Evolutionary conservation across 53 echinoderm and acorn worm species (phyloP).

Genomic region (Antedon mediterranea): DNA sequence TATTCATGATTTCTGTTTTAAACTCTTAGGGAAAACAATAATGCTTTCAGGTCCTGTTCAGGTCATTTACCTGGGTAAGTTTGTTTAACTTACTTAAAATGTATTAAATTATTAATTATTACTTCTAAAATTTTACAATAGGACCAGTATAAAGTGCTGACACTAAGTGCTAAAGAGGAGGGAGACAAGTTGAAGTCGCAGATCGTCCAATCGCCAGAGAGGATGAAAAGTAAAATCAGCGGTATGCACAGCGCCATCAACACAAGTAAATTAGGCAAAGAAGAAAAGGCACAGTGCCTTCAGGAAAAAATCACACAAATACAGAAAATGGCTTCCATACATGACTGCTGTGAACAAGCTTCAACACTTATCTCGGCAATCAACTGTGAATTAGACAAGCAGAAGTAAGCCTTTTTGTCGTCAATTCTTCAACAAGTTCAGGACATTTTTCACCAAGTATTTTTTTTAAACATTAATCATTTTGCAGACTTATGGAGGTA

Average conservation of each 20-base stretch:
- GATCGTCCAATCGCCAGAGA: slow-evolving; percentile 93
- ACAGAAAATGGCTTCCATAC: slow-evolving; percentile 39
- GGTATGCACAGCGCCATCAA: slow-evolving; percentile 81
- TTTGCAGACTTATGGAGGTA: too few species aligned
- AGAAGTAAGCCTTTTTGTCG: slow-evolving; percentile 44
- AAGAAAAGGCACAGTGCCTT: slow-evolving; percentile 56
- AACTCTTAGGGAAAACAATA: too few species aligned
- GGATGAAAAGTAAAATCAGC: slow-evolving; percentile 79
- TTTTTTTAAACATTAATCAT: too few species aligned
- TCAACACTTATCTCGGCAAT: slow-evolving; percentile 45
- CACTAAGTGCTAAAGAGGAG: slow-evolving; percentile 40
- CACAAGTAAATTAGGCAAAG: slow-evolving; percentile 47
- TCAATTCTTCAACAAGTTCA: too few species aligned
- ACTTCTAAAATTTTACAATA: too few species aligned
- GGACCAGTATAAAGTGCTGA: slow-evolving; percentile 74
- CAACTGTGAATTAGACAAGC: slow-evolving; percentile 50
- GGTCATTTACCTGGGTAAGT: too few species aligned
- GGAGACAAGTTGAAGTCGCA: slow-evolving; percentile 54
- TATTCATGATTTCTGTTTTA: too few species aligned
- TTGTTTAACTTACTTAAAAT: too few species aligned
- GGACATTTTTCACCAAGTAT: too few species aligned
- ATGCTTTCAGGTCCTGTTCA: too few species aligned
- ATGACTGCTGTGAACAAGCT: slow-evolving; percentile 54
- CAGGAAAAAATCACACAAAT: slow-evolving; percentile 54
- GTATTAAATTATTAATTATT: too few species aligned